These are phyloP conservation scores for Streblospio benedicti DNA, from an alignment of 1,140 invertebrate genomes.

Conservation along the genomic window DNA sequence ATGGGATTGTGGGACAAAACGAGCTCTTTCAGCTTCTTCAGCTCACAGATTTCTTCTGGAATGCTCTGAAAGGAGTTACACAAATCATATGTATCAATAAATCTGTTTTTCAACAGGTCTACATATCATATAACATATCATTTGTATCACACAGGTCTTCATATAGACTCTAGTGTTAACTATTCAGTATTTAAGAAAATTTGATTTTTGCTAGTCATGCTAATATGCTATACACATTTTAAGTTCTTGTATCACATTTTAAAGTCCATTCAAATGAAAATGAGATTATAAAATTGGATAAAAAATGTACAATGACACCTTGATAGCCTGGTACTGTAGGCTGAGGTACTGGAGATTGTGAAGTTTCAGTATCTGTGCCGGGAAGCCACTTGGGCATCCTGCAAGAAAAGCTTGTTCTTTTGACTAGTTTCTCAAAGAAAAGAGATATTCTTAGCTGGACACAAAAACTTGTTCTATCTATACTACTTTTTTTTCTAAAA, in stretches of 20 bases:
- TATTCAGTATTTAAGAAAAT: slow-evolving; percentile 5
- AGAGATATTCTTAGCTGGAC: no score
- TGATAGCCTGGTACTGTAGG: neutral
- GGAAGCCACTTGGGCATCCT: no score
- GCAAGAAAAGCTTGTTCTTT: no score
- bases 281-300: neutral
- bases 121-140: slow-evolving; percentile 10
- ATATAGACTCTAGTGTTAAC: no score
- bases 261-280: neutral
- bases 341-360: neutral
- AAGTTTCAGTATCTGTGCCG: neutral
- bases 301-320: neutral
- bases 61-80: slow-evolving; percentile 21
- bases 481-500: no score
- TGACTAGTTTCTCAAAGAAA: no score
- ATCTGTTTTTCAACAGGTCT: slow-evolving; percentile 7
- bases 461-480: no score
- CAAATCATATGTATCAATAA: no score
- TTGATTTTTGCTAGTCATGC: neutral
- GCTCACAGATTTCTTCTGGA: slow-evolving; percentile 26
- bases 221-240: neutral
- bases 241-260: neutral
- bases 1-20: slow-evolving; percentile 13
- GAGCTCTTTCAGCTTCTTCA: slow-evolving; percentile 30
- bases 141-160: no score